phyloP scores from a whole-genome alignment of 2,888 invertebrate species.

The Sepioteuthis lessoniana region DNA sequence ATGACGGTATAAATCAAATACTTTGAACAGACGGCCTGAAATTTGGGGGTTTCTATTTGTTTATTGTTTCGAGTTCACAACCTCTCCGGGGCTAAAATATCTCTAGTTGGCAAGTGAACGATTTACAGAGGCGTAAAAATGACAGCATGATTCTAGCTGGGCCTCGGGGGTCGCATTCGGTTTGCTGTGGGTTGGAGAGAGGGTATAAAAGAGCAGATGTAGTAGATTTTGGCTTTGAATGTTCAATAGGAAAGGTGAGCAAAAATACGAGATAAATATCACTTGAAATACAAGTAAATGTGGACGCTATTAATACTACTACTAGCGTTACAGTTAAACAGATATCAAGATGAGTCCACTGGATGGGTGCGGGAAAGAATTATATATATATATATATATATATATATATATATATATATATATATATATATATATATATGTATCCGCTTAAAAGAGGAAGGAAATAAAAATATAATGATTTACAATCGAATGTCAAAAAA shows the following conservation, averaged over 20 bases:
- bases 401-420: background rate
- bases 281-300: background rate
- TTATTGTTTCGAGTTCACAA: background rate
- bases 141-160: background rate
- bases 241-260: background rate
- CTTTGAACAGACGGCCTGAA: slow-evolving; percentile 33
- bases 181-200: background rate
- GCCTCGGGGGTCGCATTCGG: background rate
- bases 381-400: slow-evolving; percentile 2
- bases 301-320: background rate
- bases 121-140: slow-evolving; percentile 2
- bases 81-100: background rate
- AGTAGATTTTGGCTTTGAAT: background rate
- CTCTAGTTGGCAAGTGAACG: background rate
- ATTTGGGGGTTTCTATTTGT: background rate
- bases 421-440: too few relatives aligned
- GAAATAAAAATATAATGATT: background rate
- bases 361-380: background rate
- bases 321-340: background rate
- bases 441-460: too few relatives aligned
- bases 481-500: background rate
- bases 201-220: background rate
- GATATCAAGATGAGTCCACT: background rate
- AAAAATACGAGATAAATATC: background rate
- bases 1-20: background rate